phyloP scores from a whole-genome alignment of 2,113 vertebrate genomes.

The Paramormyrops kingsleyae region DNA sequence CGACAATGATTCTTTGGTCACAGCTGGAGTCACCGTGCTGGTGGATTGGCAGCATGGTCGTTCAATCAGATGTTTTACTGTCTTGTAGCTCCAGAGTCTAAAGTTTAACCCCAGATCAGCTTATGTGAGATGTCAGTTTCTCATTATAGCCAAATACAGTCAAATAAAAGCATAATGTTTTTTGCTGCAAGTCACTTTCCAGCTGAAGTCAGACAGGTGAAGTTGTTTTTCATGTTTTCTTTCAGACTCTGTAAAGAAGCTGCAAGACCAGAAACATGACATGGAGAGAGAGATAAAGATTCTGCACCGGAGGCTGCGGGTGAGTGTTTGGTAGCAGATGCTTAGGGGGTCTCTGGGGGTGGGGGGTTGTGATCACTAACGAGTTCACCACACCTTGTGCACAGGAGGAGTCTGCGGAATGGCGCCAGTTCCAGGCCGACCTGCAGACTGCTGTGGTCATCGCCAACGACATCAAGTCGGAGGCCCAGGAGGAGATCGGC shows the following conservation, averaged over 20 bases:
- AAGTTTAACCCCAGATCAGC: neutral
- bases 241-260: constrained; percentile 87
- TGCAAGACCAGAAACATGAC: constrained; percentile 92
- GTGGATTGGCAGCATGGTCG: neutral
- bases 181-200: neutral
- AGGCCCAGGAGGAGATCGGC: constrained; percentile 92
- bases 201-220: neutral
- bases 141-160: neutral
- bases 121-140: neutral
- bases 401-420: constrained; percentile 90
- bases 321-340: constrained; percentile 34
- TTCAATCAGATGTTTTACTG: neutral
- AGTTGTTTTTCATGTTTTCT: constrained; percentile 22
- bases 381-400: neutral
- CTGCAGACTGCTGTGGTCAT: constrained; percentile 93
- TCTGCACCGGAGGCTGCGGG: constrained; percentile 83
- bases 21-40: neutral
- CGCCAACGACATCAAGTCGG: constrained; percentile 92
- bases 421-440: constrained; percentile 95
- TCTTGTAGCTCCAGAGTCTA: neutral
- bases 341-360: neutral
- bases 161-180: neutral
- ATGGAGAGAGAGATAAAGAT: constrained; percentile 96
- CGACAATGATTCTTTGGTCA: neutral
- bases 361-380: neutral